These are phyloP conservation scores for Amphiprion clarkii DNA, from an alignment of 2,797 vertebrate species.

Conservation along the genomic window DNA sequence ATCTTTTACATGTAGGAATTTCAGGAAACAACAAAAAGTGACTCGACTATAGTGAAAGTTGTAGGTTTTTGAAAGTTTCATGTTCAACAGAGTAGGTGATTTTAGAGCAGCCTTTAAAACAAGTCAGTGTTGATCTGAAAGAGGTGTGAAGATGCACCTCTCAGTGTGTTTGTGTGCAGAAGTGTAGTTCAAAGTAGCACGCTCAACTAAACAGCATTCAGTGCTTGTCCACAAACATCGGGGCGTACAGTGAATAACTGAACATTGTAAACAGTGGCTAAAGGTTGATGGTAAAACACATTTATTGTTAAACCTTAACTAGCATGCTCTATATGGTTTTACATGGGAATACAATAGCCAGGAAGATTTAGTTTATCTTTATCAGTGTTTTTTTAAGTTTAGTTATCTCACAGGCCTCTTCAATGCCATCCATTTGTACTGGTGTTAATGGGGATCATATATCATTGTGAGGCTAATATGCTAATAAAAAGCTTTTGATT, in stretches of 20 bases:
- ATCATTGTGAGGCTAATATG: neutral
- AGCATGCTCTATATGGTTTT: neutral
- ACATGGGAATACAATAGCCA: neutral
- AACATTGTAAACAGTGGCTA: conserved; percentile 29
- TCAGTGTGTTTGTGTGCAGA: conserved; percentile 18
- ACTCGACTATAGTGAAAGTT: neutral
- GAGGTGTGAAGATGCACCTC: conserved; percentile 2
- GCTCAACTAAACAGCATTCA: neutral
- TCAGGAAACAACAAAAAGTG: conserved; percentile 15
- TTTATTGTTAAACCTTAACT: conserved; percentile 25
- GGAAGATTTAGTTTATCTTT: neutral
- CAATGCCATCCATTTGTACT: neutral
- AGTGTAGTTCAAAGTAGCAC: neutral
- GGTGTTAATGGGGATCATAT: neutral
- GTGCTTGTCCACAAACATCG: neutral
- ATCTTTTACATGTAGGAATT: neutral
- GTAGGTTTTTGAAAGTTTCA: neutral
- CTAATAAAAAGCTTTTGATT: neutral
- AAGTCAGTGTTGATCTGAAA: neutral
- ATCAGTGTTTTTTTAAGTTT: neutral
- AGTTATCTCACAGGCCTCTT: neutral
- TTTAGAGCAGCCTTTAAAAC: neutral
- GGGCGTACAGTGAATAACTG: neutral
- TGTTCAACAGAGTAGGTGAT: neutral
- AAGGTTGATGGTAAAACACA: conserved; percentile 34